A percentile compares a stretch with the other conserved stretches of the same genome.
Evolutionary conservation across 2,888 invertebrate species (phyloP).

Genomic region (Coleophora deauratella): DNA sequence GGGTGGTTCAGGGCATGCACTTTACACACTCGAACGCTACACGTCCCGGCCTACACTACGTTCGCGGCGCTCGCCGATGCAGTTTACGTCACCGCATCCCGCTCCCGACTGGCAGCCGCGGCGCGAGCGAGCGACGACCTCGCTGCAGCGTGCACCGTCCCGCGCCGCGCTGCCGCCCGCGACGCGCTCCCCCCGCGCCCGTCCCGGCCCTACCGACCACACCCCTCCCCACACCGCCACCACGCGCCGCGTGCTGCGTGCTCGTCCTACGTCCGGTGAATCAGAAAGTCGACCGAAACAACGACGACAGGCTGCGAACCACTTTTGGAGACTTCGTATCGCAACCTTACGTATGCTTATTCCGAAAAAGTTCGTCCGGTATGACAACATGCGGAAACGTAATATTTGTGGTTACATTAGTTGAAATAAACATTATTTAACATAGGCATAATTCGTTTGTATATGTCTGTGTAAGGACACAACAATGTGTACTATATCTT

Average conservation of each 20-base stretch:
- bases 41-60: slow-evolving; percentile 72
- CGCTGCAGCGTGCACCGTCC: slow-evolving; percentile 68
- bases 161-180: slow-evolving; percentile 27
- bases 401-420: neutral
- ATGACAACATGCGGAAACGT: slow-evolving; percentile 13
- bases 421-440: too few species aligned
- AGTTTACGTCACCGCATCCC: slow-evolving; percentile 74
- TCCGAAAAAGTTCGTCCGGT: slow-evolving; percentile 24
- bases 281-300: slow-evolving; percentile 39
- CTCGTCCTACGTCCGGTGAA: slow-evolving; percentile 66
- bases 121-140: slow-evolving; percentile 70
- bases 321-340: slow-evolving; percentile 19
- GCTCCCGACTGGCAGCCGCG: slow-evolving; percentile 63
- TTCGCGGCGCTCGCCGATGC: slow-evolving; percentile 69
- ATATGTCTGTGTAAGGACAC: too few species aligned
- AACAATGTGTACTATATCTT: too few species aligned
- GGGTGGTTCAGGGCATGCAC: slow-evolving; percentile 49
- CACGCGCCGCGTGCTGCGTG: slow-evolving; percentile 22
- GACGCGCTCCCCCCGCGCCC: slow-evolving; percentile 29
- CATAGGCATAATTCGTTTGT: too few species aligned
- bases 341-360: slow-evolving; percentile 18
- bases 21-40: slow-evolving; percentile 50
- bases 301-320: slow-evolving; percentile 26
- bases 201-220: slow-evolving; percentile 20
- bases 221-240: slow-evolving; percentile 17